These are phyloP conservation scores for Formica aserva DNA, from an alignment of 2,888 invertebrate species.

Conservation along the genomic window DNA sequence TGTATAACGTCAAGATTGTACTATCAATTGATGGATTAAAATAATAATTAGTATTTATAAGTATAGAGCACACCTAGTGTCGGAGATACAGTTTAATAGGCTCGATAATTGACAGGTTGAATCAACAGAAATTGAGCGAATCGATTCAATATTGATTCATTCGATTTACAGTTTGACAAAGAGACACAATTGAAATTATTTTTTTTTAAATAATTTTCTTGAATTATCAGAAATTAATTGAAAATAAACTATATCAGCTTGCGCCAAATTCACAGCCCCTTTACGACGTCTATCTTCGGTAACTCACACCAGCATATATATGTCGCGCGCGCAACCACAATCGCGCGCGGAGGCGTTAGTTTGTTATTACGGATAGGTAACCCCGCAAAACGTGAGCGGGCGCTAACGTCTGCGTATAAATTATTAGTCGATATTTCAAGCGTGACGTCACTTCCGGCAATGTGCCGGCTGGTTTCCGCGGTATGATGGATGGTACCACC, in stretches of 20 bases:
- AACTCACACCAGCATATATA: conserved; percentile 5
- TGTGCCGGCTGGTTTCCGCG: conserved; percentile 84
- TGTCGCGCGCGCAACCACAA: conserved; percentile 48
- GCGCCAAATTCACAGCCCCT: not conserved
- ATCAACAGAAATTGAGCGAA: not conserved
- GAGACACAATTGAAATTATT: not conserved
- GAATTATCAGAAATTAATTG: not conserved
- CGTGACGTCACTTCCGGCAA: conserved; percentile 85
- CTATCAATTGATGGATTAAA: not conserved
- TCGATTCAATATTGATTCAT: not conserved
- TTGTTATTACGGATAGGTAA: conserved; percentile 76
- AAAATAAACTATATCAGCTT: not conserved
- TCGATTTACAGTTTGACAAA: not conserved
- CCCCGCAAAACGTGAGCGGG: conserved; percentile 77
- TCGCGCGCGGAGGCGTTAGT: conserved; percentile 72
- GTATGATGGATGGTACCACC: conserved; percentile 82
- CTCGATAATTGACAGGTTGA: not conserved
- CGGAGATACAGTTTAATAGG: not conserved
- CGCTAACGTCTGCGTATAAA: conserved; percentile 84
- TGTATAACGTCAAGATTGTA: not conserved
- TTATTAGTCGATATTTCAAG: conserved; percentile 85
- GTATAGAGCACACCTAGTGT: too few species aligned
- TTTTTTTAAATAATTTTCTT: not conserved
- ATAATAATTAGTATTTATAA: not conserved
- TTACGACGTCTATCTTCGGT: not conserved